phyloP scores from a whole-genome alignment of 1,140 invertebrate genomes.

The Aphaenogaster rudis region DNA sequence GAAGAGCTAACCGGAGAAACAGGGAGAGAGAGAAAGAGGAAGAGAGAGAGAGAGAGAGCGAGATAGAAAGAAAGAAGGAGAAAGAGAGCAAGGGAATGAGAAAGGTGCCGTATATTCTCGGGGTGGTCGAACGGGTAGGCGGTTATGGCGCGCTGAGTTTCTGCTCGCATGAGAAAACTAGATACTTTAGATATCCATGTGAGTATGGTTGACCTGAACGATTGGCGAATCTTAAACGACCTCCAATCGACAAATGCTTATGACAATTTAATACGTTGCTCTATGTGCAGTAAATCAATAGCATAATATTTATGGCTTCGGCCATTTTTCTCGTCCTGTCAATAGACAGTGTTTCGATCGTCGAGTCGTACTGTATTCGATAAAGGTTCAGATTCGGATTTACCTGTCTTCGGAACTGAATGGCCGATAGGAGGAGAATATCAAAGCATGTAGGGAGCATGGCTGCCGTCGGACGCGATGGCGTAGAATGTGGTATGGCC shows the following conservation, averaged over 20 bases:
- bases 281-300: background rate
- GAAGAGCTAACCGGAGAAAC: slow-evolving; percentile 42
- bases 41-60: background rate
- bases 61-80: slow-evolving; percentile 8
- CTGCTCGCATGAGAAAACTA: slow-evolving; percentile 64
- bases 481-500: slow-evolving; percentile 63
- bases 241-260: slow-evolving; percentile 42
- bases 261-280: background rate
- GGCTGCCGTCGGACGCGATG: slow-evolving; percentile 79
- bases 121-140: slow-evolving; percentile 70
- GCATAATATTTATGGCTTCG: background rate
- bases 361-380: too few relatives aligned
- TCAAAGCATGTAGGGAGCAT: slow-evolving; percentile 59
- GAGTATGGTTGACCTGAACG: slow-evolving; percentile 5
- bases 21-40: slow-evolving; percentile 1
- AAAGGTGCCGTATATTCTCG: slow-evolving; percentile 20
- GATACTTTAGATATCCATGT: slow-evolving; percentile 37
- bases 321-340: background rate
- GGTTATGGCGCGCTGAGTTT: slow-evolving; percentile 68
- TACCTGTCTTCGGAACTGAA: background rate
- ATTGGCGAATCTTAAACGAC: background rate
- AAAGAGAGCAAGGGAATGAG: background rate
- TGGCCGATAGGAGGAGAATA: slow-evolving; percentile 41
- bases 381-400: background rate
- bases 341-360: background rate